A percentile compares a stretch with the other conserved stretches of the same genome.
Conservation (phyloP, 2,797 vertebrate genomes). For the Dromococcyx pavoninus region DNA sequence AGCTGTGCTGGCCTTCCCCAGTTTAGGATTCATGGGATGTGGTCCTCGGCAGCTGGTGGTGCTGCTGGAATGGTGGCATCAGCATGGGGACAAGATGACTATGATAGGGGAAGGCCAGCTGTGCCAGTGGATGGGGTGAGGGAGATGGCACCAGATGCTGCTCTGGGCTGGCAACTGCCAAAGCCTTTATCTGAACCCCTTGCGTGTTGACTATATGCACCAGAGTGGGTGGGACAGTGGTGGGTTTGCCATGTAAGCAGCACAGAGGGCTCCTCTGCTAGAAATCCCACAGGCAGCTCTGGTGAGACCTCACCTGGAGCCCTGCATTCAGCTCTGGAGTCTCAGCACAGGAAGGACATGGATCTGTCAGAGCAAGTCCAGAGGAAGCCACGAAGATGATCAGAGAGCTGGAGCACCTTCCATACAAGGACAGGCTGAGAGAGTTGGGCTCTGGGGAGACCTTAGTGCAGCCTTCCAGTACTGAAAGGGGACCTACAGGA, state of each 20-base stretch:
- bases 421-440: no score
- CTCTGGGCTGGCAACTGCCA: background rate
- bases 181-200: background rate
- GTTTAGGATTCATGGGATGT: background rate
- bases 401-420: no score
- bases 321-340: no score
- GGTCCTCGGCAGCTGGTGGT: background rate
- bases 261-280: background rate
- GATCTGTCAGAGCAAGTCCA: no score
- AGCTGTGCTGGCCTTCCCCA: background rate
- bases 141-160: background rate
- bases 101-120: background rate
- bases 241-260: background rate
- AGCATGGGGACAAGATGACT: accelerated
- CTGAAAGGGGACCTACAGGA: no score
- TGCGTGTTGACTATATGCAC: accelerated
- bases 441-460: no score
- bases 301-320: no score
- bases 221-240: no score
- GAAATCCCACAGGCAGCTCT: background rate
- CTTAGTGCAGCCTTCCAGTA: no score
- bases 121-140: background rate
- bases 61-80: background rate
- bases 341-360: no score
- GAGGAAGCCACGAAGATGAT: no score